Base-by-base conservation (phyloP, 2,888 invertebrate species). In the Schrankia costaestrigalis region DNA sequence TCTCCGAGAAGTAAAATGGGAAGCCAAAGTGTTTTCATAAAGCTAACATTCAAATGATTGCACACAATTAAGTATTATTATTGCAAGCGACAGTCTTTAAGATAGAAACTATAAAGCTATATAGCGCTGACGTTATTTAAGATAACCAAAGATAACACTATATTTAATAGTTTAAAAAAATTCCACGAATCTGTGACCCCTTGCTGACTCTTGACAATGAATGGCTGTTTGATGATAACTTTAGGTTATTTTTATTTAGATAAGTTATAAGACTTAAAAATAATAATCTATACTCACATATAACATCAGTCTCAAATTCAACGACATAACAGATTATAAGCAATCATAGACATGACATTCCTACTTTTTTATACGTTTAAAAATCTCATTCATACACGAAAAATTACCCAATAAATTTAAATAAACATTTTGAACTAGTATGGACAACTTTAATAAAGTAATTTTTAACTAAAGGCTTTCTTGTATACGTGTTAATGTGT, bases 221-320 rank as follows among this genome's bases (percentile, higher is more conserved):
- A 37, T 25, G 46, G 40, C 37, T 26, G 42, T 35, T 66, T 54
- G 62, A 55, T 55, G 47, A 47, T 32, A 42, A 36, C 50, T 49
- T 41, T 34, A 46, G 41, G 26, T 38, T n/a, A 48, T 48, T 48
- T 41, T 41, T 32, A 24, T 47, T 53, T 50, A 48, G 35, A 59
- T 47, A 45, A 50, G 39, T 50, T 58, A 65, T 42, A 63, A 45
- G 60, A 67, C 64, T 60, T 71, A 73, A 60, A 61, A 56, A 57
- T 58, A 57, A 58, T 63, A 64, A 63, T 69, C 70, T 71, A 67
- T 68, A 69, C 70, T 76, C 78, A 73, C 75, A 60, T n/a, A n/a
- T 73, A 71, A 36, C 66, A 70, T 82, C 84, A 84, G 84, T 84
- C 84, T 84, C 84, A 80, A 74, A 67, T 65, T 55, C 63, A 48